These are phyloP conservation scores for Sesamia nonagrioides DNA, from an alignment of 1,140 invertebrate species.

Conservation along the genomic window DNA sequence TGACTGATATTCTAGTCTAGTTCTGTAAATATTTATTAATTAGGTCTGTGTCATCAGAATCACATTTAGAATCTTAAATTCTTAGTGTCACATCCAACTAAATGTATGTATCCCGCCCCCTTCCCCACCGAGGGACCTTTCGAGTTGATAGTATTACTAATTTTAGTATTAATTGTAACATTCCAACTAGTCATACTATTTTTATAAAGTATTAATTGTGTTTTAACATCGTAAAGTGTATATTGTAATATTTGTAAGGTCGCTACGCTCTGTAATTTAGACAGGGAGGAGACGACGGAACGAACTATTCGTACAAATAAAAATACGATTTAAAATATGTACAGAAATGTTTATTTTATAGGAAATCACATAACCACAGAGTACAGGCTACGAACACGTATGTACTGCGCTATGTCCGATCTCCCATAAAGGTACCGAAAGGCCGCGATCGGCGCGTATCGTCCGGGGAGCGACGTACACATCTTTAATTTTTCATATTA, in stretches of 20 bases:
- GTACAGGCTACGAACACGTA: constrained; percentile 75
- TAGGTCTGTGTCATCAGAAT: constrained; percentile 49
- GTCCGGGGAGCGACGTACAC: constrained; percentile 80
- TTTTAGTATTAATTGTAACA: constrained; percentile 52
- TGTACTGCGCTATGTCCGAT: constrained; percentile 69
- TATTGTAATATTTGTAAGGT: constrained; percentile 41
- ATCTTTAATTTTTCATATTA: constrained; percentile 76
- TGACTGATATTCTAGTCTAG: constrained; percentile 73
- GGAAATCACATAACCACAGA: constrained; percentile 84
- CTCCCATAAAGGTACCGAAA: constrained; percentile 71
- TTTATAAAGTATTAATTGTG: constrained; percentile 63
- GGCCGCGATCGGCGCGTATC: constrained; percentile 64
- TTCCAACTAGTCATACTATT: constrained; percentile 65
- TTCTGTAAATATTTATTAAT: constrained; percentile 48
- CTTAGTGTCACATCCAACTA: constrained; percentile 65
- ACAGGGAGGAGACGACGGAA: constrained; percentile 40
- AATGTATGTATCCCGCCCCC: constrained; percentile 60
- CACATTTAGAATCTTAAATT: constrained; percentile 71
- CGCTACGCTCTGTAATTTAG: constrained; percentile 35
- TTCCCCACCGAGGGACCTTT: constrained; percentile 62
- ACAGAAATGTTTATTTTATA: constrained; percentile 87
- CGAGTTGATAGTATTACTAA: constrained; percentile 64
- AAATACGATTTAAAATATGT: constrained; percentile 86
- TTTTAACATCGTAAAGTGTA: constrained; percentile 47
- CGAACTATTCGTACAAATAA: constrained; percentile 76